Base-by-base conservation (phyloP, 1,140 invertebrate species). In the Diachasmimorpha longicaudata region DNA sequence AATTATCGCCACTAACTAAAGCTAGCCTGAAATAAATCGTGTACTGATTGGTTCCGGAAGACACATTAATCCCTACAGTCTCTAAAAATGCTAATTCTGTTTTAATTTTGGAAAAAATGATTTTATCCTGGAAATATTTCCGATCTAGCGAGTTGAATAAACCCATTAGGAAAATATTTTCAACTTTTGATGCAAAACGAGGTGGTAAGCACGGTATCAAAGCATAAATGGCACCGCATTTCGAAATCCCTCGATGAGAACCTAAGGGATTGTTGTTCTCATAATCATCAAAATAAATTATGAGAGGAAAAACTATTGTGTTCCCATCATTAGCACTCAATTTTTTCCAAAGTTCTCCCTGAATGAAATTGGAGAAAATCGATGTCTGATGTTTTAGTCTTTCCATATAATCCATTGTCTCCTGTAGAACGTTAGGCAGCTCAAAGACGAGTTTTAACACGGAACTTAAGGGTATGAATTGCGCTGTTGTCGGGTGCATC, bases 231-330 rank as follows among this genome's bases (percentile, higher is more conserved):
- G 72, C 72, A 13, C 72, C 37, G 42, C 39, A 48, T 48, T 69
- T 74, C 9, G 58, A n/a, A 36, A 68, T 36, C 0, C 42, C 66
- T 16, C 39, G 37, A 71, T 76, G 75, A 72, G 44, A 25, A 16
- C 75, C 75, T 8, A 76, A 23, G 1, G 70, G 75, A 66, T 75
- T 69, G n/a, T 68, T 73, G 2, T n/a, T 48, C 39, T 70, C 68
- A 48, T 73, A 78, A 58, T 78, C 77, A 48, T 78, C 74, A 16
- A n/a, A 48, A 31, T 6, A 67, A 14, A 66, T 63, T 73, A 70
- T 23, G 10, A 78, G 52, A 9, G 74, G 77, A 2, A 78, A 36
- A 0, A 78, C n/a, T 6, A 75, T 69, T 72, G 76, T 76, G 25
- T 76, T 19, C 13, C 9, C 39, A 75, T 71, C 63, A 16, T 75